Conservation (phyloP, 1,140 invertebrate species). For the Formica selysi region DNA sequence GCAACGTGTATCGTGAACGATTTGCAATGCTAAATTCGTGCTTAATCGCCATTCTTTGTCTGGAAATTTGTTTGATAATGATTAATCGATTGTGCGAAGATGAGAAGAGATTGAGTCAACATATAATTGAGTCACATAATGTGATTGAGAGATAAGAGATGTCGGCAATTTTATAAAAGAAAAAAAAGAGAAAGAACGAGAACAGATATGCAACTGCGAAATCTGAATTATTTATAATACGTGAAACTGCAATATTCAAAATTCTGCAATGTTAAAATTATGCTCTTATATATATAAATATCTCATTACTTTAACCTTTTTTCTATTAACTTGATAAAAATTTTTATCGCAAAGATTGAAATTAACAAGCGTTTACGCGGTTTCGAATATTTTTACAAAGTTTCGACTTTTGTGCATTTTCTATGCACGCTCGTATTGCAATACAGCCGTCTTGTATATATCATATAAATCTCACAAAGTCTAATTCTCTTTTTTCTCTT, state of each 20-base stretch:
- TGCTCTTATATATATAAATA: background rate
- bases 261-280: background rate
- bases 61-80: constrained; percentile 42
- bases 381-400: constrained; percentile 14
- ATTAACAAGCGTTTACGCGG: background rate
- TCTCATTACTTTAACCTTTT: background rate
- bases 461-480: constrained; percentile 47
- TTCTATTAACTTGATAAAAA: background rate
- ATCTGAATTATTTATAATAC: background rate
- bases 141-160: constrained; percentile 34
- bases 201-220: background rate
- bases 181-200: background rate
- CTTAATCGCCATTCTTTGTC: constrained; percentile 30
- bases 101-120: constrained; percentile 46
- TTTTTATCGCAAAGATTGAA: background rate
- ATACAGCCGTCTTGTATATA: constrained; percentile 53
- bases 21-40: constrained; percentile 31
- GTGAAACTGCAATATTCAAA: background rate
- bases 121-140: constrained; percentile 18
- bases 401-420: background rate
- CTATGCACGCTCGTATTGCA: background rate
- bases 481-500: constrained; percentile 64
- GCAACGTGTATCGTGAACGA: constrained; percentile 40
- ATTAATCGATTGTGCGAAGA: constrained; percentile 42
- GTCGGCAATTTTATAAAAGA: background rate